Evolutionary conservation across 2,888 invertebrate genomes (phyloP), one percentile per base, ranked within the genome.

Genomic region (Isoperla grammatica): DNA sequence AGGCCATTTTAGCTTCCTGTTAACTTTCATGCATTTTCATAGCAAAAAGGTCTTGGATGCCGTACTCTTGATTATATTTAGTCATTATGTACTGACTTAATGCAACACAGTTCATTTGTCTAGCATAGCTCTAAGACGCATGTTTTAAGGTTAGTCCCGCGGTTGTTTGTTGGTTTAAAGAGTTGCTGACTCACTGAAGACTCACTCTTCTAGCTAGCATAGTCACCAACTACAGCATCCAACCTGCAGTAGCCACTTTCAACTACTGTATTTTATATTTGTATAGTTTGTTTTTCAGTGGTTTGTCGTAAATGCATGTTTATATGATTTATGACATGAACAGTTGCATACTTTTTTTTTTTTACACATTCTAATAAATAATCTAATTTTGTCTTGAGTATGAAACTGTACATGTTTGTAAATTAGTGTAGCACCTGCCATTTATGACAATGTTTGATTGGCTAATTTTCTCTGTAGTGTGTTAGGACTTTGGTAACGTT

Each of bases 131-230:
- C 5, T 22, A 20, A 60, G 29, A 15, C 35, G 50, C 50, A 56
- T 60, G 60, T 57, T 23, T 12, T 15, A 5, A 6, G n/a, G 15
- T 40, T 40, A 5, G n/a, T 40, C 13, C n/a, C 11, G 42, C n/a
- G 5, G 12, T 40, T 4, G 12, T 3, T 4, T 12, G 42, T 40
- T 13, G n/a, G 11, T 13, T 40, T 12, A 4, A 40, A 40, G 6
- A 15, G n/a, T 40, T 5, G 4, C 12, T 13, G 29, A 4, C 42
- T 40, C 15, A 40, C 15, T 40, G 42, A 13, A 40, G 15, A 12
- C 42, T 12, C 15, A 15, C 42, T 40, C 15, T 60, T 60, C 29
- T 49, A 43, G 60, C 49, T 56, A 60, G 60, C 57, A 57, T 53
- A 40, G 4, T 13, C 42, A 40, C n/a, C 11, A 37, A 6, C 15